A percentile compares a stretch with the other conserved stretches of the same genome.
Evolutionary conservation across 2,888 invertebrate genomes (phyloP).

Genomic region (Perdita meconis): DNA sequence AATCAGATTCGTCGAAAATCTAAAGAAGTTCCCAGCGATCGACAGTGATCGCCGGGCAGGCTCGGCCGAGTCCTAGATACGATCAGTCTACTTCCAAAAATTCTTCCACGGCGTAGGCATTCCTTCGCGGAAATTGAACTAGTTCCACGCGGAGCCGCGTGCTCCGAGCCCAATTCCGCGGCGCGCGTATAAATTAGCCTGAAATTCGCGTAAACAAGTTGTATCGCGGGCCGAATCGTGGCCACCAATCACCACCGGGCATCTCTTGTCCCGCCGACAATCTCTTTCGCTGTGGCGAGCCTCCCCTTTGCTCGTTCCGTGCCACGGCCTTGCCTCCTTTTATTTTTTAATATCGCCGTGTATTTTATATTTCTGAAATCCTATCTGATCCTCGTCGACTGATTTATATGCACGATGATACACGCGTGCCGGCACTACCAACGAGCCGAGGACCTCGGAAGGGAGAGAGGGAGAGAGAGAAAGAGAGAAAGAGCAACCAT

Average conservation of each 20-base stretch:
- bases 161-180: slow-evolving; percentile 22
- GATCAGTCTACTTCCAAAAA: background rate
- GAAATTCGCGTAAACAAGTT: slow-evolving; percentile 70
- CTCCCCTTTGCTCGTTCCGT: slow-evolving; percentile 34
- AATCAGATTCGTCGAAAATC: too few species aligned
- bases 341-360: slow-evolving; percentile 80
- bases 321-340: slow-evolving; percentile 63
- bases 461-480: background rate
- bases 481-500: slow-evolving; percentile 64
- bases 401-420: slow-evolving; percentile 84
- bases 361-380: slow-evolving; percentile 83
- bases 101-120: slow-evolving; percentile 2
- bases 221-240: slow-evolving; percentile 65
- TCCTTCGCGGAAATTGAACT: slow-evolving; percentile 40
- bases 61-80: too few species aligned
- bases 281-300: slow-evolving; percentile 47
- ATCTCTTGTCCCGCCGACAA: slow-evolving; percentile 65
- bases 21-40: too few species aligned
- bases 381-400: slow-evolving; percentile 83
- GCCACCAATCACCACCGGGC: slow-evolving; percentile 66
- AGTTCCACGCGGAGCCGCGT: slow-evolving; percentile 32
- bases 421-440: slow-evolving; percentile 84
- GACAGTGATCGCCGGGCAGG: too few species aligned
- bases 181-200: slow-evolving; percentile 66
- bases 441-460: slow-evolving; percentile 70